phyloP scores from a whole-genome alignment of 2,888 invertebrate genomes.

The Plagiodera versicolora region DNA sequence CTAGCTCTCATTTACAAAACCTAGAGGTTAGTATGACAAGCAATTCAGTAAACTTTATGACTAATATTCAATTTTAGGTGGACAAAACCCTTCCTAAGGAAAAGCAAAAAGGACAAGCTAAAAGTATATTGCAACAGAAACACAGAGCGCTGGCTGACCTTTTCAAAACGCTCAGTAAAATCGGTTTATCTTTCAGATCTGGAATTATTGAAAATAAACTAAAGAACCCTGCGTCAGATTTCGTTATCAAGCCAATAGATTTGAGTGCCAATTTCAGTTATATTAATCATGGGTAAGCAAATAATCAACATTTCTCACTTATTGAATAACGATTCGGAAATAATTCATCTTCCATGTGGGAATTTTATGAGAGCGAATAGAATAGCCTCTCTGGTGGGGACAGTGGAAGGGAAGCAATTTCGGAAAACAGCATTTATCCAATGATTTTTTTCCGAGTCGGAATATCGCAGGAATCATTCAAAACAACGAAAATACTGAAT shows the following conservation, averaged over 20 bases:
- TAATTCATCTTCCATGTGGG: no score
- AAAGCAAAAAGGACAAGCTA: slow-evolving; percentile 78
- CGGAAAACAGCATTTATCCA: no score
- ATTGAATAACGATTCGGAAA: not conserved
- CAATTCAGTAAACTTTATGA: not conserved
- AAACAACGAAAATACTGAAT: no score
- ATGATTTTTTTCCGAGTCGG: no score
- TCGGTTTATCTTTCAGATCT: slow-evolving; percentile 80
- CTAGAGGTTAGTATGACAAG: slow-evolving; percentile 59
- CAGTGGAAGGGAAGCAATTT: no score
- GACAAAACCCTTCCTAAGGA: slow-evolving; percentile 63
- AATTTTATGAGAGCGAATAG: no score
- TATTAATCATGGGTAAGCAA: slow-evolving; percentile 53
- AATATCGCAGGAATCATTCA: no score
- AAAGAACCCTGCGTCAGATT: slow-evolving; percentile 61
- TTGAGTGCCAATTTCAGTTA: slow-evolving; percentile 61
- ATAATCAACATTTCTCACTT: not conserved
- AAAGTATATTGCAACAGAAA: slow-evolving; percentile 82
- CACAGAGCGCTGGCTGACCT: slow-evolving; percentile 82
- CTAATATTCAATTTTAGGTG: slow-evolving; percentile 52
- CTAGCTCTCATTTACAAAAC: slow-evolving; percentile 67
- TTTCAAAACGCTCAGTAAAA: slow-evolving; percentile 73
- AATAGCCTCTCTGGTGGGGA: no score
- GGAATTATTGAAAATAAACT: slow-evolving; percentile 68
- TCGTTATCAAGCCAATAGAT: slow-evolving; percentile 71